Base-by-base conservation (phyloP, 2,888 invertebrate species). In the Ceriagrion tenellum region DNA sequence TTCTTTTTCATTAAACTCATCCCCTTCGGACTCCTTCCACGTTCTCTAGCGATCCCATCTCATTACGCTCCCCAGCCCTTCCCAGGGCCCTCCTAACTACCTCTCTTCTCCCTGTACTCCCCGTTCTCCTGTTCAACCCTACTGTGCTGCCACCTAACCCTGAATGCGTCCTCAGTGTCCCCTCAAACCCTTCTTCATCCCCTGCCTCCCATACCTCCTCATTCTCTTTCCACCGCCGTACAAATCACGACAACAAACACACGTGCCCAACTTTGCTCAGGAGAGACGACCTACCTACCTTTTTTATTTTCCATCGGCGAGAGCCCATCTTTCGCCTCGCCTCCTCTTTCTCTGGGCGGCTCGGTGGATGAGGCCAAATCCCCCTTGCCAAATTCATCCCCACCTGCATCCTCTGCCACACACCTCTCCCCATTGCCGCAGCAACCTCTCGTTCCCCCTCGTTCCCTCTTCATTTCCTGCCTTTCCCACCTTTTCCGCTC, bases 1-100 rank as follows among this genome's bases (percentile, higher is more conserved):
- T 81, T 81, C 81, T 81, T 81, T 81, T 81, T 81, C 81, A 81
- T 81, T 81, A 81, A 81, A 81, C 81, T 81, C 81, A 81, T 81
- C 35, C 81, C 81, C 81, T 81, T 81, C 81, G 81, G 81, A 81
- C 81, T 81, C 35, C 81, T 81, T 81, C 35, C 81, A 81, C 81
- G 81, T 81, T n/a, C 81, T 81, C 35, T 81, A 59, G 81, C 81
- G 81, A 81, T 81, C 81, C 81, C 81, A 81, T 81, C 81, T 81
- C 81, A 81, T 81, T 81, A 81, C 81, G 35, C 35, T 8, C 30
- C 13, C 81, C 81, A 30, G 30, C 23, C 35, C 81, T 35, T 18
- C 81, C 35, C 81, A 6, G 13, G 3, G 35, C 12, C 30, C 74
- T 26, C 69, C 69, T 2, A 26, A 3, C 23, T 8, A 59, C 59